Evolutionary conservation across 2,888 invertebrate genomes (phyloP), one percentile per base, ranked within the genome.

Genomic region (Pyrocoelia pectoralis): DNA sequence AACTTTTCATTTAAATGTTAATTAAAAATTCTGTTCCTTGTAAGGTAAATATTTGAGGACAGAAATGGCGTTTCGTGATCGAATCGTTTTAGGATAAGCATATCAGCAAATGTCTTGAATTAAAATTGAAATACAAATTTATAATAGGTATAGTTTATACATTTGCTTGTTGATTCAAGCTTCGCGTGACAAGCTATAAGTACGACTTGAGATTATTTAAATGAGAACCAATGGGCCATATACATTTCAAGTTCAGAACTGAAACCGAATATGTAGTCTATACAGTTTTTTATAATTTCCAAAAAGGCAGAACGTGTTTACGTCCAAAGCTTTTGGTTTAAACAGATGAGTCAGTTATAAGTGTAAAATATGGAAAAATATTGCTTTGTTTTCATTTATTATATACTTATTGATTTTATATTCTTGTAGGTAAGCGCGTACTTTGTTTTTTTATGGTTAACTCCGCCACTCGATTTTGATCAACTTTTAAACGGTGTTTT

Each of bases 1-100:
- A 24, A 49, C 18, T 24, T 43, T 49, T 49, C 14, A 49, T 49
- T 49, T 49, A 49, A 17, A 49, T 49, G 49, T 49, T 19, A 49
- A 43, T 43, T 43, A 43, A 43, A 43, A 43, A 43, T 43, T 3
- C 13, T 15, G 41, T 43, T 43, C 15, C 24, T 24, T 43, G 13
- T 13, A 43, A 43, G 40, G 41, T 9, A 43, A 43, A 15, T 15
- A 43, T 13, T 43, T 13, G 8, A 3, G 41, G 13, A 43, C 8
- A 43, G 12, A 43, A 43, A n/a, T 43, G 9, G n/a, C 8, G 13
- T 43, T 43, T 43, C 43, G 43, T 43, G 43, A 15, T 8, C 43
- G 43, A 43, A 43, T 43, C 33, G 33, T n/a, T 24, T n/a, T n/a
- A 33, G 8, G 33, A 12, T n/a, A 13, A 40, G n/a, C n/a, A 10